Evolutionary conservation across 2,888 invertebrate genomes (phyloP), one percentile per base, ranked within the genome.

Genomic region (Agelastica alni): DNA sequence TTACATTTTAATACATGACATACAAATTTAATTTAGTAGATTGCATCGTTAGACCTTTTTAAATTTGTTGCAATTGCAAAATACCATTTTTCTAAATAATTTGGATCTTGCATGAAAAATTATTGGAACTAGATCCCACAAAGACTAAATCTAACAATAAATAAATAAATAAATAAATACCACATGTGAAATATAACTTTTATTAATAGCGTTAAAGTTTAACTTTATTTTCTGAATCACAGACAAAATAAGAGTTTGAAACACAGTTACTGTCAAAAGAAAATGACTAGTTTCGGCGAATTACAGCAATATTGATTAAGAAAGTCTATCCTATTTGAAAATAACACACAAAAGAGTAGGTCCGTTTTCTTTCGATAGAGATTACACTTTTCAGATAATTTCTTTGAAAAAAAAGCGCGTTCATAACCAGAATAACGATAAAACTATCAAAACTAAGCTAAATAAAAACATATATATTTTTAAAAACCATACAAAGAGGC

Each of bases 211-310:
- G 26, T 30, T 43, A 14, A 30, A 22, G 17, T 22, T 42, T 22
- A 42, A 10, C 22, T 13, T 43, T n/a, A 17, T 30, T 31, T 28
- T 39, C 10, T 26, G 10, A 39, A 48, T 48, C 39, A 48, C 47
- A 39, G 47, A 36, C 16, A 47, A 39, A 18, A 46, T 12, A n/a
- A 26, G 34, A 37, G 18, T 16, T 17, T 36, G 10, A 26, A 13
- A 20, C 22, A 26, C 20, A 13, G 14, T 10, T 9, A 6, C 10
- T 13, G 26, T 36, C 28, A 36, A 26, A 4, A 13, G 20, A 34
- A 46, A 36, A n/a, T n/a, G n/a, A n/a, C n/a, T n/a, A n/a, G n/a
- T n/a, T n/a, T n/a, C n/a, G n/a, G n/a, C n/a, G n/a, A n/a, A n/a
- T n/a, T n/a, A n/a, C n/a, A n/a, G n/a, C n/a, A n/a, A n/a, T n/a